These are phyloP conservation scores for Chelidonichthys spinosus DNA, from an alignment of 2,797 vertebrate genomes.

Conservation along the genomic window DNA sequence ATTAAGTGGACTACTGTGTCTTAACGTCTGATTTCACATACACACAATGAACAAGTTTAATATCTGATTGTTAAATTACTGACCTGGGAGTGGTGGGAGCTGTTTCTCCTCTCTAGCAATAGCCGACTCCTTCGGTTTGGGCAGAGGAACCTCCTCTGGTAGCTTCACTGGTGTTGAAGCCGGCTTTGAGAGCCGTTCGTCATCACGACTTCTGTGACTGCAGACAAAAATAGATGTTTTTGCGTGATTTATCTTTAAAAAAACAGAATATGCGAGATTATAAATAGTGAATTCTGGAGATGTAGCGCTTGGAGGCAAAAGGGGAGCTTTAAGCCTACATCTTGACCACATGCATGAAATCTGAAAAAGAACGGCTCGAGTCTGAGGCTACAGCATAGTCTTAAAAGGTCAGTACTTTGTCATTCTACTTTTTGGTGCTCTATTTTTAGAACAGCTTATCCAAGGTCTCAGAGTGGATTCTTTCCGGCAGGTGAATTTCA, in stretches of 20 bases:
- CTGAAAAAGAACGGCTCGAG: slow-evolving; percentile 23
- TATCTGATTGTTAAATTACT: slow-evolving; percentile 39
- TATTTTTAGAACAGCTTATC: slow-evolving; percentile 83
- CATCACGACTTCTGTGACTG: slow-evolving; percentile 94
- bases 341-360: neutral
- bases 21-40: neutral
- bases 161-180: slow-evolving; percentile 92
- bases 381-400: slow-evolving; percentile 59
- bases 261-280: slow-evolving; percentile 33
- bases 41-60: neutral
- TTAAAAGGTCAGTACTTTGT: slow-evolving; percentile 80
- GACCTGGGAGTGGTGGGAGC: slow-evolving; percentile 94
- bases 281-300: slow-evolving; percentile 48
- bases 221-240: slow-evolving; percentile 56
- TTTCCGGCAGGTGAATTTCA: slow-evolving; percentile 70
- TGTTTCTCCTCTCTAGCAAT: slow-evolving; percentile 89
- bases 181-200: slow-evolving; percentile 90
- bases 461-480: slow-evolving; percentile 68
- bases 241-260: slow-evolving; percentile 38
- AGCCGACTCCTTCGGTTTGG: slow-evolving; percentile 88
- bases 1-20: neutral
- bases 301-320: slow-evolving; percentile 36
- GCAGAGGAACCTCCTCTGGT: slow-evolving; percentile 84
- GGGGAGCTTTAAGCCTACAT: slow-evolving; percentile 19
- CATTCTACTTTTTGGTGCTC: slow-evolving; percentile 68